These are phyloP conservation scores for Alsophila aescularia DNA, from an alignment of 2,888 invertebrate genomes.

Conservation along the genomic window DNA sequence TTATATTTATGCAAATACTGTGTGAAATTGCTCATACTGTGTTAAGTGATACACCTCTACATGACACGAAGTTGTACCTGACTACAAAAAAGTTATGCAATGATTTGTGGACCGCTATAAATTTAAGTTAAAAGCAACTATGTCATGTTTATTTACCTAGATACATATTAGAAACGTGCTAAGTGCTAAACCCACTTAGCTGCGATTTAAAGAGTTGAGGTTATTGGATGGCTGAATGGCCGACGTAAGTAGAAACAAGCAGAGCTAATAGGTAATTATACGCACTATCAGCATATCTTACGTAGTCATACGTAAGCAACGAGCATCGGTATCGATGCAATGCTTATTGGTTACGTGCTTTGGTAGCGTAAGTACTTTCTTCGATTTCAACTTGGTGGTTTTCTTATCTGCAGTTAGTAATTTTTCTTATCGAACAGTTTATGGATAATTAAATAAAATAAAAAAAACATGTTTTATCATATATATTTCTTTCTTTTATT, in stretches of 20 bases:
- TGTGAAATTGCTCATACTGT: too few species aligned
- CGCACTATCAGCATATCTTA: conserved; percentile 24
- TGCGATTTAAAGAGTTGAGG: background rate
- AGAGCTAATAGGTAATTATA: conserved; percentile 21
- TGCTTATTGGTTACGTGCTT: conserved; percentile 4
- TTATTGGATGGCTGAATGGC: background rate
- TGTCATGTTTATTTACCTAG: conserved; percentile 13
- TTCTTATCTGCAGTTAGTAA: too few species aligned
- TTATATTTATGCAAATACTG: too few species aligned
- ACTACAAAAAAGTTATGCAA: background rate
- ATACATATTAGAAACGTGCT: conserved; percentile 9
- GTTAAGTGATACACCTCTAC: too few species aligned
- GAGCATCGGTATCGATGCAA: conserved; percentile 13
- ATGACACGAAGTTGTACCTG: too few species aligned
- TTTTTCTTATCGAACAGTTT: too few species aligned
- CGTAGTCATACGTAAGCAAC: conserved; percentile 24
- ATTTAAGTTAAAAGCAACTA: background rate
- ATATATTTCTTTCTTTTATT: too few species aligned
- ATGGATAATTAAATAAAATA: too few species aligned
- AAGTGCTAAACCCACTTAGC: background rate
- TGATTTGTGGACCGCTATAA: background rate
- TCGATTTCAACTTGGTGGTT: background rate
- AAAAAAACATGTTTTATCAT: too few species aligned
- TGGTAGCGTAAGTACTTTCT: background rate
- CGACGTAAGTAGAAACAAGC: conserved; percentile 3